Base-by-base conservation (phyloP, 1,140 invertebrate species). In the Trachelipus rathkii region DNA sequence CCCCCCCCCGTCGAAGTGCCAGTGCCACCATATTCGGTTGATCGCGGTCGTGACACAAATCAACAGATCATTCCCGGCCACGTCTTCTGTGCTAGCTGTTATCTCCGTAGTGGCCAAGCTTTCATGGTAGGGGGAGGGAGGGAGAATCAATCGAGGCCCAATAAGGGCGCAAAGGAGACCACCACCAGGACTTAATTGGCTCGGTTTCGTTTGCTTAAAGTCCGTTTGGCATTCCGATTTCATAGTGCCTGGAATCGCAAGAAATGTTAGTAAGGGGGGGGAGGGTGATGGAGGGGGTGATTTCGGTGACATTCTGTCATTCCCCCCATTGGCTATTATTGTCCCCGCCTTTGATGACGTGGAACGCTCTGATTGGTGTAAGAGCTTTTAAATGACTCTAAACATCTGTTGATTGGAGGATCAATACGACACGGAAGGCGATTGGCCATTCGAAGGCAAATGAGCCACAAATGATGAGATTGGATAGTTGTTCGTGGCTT, bases 391-490 rank as follows among this genome's bases (percentile, higher is more conserved):
- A 60, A 60, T 60, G 50, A 60, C 50, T 60, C 50, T 60, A 60
- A 60, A 60, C 50, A 60, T 60, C 50, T 60, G 50, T 60, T 60
- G 50, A 60, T 60, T 60, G 50, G 50, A 13, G 50, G 50, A 60
- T 60, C 50, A 60, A 60, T 60, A 60, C 50, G 19, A 60, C 11
- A 60, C 11, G 50, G 8, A 60, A 60, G 50, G 11, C 50, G 50
- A 60, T 60, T 60, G 50, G 50, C 50, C 50, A 60, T 19, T 60
- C 11, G 50, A 60, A 60, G 50, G 50, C 50, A 60, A 60, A 60
- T 60, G 50, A 60, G 50, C 50, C 50, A 60, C 50, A 60, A 60
- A 60, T 60, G 50, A 60, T n/a, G n/a, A n/a, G n/a, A n/a, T 60
- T 60, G 50, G 50, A 60, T 60, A 19, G 50, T 15, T 60, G 50